Conservation (phyloP, 2,797 vertebrate genomes). For the Callimico goeldii region DNA sequence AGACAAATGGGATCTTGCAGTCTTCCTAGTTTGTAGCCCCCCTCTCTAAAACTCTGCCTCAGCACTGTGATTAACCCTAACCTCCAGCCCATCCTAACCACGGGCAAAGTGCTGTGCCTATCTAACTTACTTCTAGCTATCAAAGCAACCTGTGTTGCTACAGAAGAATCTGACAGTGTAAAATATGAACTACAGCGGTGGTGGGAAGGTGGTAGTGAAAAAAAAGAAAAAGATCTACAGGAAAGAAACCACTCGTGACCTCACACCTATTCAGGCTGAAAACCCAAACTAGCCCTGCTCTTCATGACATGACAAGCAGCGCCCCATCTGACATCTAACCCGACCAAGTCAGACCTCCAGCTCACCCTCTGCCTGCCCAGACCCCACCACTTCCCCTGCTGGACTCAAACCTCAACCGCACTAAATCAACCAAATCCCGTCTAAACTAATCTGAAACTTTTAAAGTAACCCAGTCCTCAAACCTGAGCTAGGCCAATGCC, state of each 20-base stretch:
- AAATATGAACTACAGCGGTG: constrained; percentile 3
- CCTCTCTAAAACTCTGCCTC: background rate
- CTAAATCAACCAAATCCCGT: constrained; percentile 48
- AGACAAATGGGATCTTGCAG: background rate
- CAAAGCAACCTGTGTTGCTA: background rate
- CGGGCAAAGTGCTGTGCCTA: background rate
- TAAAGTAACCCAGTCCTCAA: constrained; percentile 35
- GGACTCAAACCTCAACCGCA: constrained; percentile 62
- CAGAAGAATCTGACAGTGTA: background rate
- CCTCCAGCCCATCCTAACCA: background rate
- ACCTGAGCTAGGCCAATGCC: background rate
- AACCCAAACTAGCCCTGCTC: background rate
- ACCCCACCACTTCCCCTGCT: constrained; percentile 62
- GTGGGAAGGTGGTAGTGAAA: background rate
- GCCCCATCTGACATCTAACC: background rate
- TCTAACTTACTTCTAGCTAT: constrained; percentile 18
- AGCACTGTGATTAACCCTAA: background rate
- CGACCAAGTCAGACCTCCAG: background rate
- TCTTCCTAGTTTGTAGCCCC: background rate
- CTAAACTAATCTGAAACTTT: constrained; percentile 44
- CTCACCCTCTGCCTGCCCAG: constrained; percentile 30
- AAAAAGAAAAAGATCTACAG: background rate
- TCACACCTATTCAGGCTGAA: constrained; percentile 41
- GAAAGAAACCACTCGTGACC: constrained; percentile 1
- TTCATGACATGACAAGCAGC: background rate